These are phyloP conservation scores for Scaeva pyrastri DNA, from an alignment of 2,888 invertebrate species.

Conservation along the genomic window DNA sequence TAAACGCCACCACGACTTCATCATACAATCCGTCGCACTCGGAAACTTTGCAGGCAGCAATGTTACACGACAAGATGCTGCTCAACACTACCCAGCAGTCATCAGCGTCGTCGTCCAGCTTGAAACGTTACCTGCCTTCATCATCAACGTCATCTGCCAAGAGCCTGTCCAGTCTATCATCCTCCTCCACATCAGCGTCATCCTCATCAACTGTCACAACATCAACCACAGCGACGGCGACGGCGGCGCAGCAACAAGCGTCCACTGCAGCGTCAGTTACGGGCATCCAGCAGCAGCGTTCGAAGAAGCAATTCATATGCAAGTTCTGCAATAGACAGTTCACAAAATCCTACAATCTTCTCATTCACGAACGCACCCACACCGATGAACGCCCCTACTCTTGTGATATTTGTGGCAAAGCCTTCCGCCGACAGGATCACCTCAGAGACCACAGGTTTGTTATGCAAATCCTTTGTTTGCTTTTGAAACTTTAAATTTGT, in stretches of 20 bases:
- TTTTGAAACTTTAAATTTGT: conserved; percentile 13
- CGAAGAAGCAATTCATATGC: conserved; percentile 99
- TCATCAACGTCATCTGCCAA: conserved; percentile 62
- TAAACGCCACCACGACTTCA: conserved; percentile 86
- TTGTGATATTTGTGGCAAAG: conserved; percentile 99
- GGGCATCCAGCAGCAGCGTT: conserved; percentile 85
- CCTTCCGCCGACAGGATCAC: conserved; percentile 98
- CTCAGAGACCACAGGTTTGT: conserved; percentile 95
- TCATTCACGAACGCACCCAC: conserved; percentile 98
- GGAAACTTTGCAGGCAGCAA: conserved; percentile 80
- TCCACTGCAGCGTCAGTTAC: conserved; percentile 76
- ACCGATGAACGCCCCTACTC: conserved; percentile 99
- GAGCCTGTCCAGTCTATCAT: conserved; percentile 59
- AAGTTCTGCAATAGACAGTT: conserved; percentile 99
- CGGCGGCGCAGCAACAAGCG: conserved; percentile 48
- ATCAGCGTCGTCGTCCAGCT: conserved; percentile 38
- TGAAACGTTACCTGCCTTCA: conserved; percentile 61
- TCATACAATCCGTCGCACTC: conserved; percentile 78
- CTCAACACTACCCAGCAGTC: conserved; percentile 53
- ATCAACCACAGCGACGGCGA: conserved; percentile 14
- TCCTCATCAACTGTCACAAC: conserved; percentile 66
- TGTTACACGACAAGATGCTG: conserved; percentile 82
- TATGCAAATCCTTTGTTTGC: conserved; percentile 67
- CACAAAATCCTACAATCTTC: conserved; percentile 97
- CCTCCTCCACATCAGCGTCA: conserved; percentile 38